phyloP scores from a whole-genome alignment of 2,888 invertebrate species.

The Drosophila flavopinicola region DNA sequence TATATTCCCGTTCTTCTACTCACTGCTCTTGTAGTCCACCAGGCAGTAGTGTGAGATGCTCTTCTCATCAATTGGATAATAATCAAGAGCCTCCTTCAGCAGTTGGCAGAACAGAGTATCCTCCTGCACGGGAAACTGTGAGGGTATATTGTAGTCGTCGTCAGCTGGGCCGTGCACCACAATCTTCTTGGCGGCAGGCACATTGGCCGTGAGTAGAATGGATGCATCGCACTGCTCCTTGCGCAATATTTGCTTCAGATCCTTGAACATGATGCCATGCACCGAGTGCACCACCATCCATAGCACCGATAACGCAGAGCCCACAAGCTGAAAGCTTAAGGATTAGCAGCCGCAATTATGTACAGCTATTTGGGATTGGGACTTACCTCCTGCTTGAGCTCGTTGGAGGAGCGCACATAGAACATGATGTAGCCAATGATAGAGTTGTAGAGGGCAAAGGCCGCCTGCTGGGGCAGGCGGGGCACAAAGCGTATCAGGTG shows the following conservation, averaged over 20 bases:
- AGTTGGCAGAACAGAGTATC: slow-evolving; percentile 98
- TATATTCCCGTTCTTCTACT: slow-evolving; percentile 76
- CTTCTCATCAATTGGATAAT: slow-evolving; percentile 97
- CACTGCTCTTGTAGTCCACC: slow-evolving; percentile 99
- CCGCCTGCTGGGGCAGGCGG: slow-evolving; percentile 97
- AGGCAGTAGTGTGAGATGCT: slow-evolving; percentile 95
- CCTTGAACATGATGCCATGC: slow-evolving; percentile 99
- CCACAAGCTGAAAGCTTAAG: slow-evolving; percentile 87
- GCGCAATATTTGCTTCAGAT: slow-evolving; percentile 98
- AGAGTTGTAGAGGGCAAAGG: slow-evolving; percentile 98
- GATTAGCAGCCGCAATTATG: neutral
- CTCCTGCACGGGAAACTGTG: slow-evolving; percentile 99
- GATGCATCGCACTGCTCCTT: slow-evolving; percentile 99
- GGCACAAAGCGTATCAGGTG: slow-evolving; percentile 97
- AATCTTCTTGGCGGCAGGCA: slow-evolving; percentile 99
- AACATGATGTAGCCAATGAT: slow-evolving; percentile 99
- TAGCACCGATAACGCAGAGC: slow-evolving; percentile 96
- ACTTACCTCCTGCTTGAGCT: slow-evolving; percentile 92
- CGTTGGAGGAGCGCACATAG: slow-evolving; percentile 97
- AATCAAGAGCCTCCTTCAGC: slow-evolving; percentile 97
- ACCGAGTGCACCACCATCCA: slow-evolving; percentile 99
- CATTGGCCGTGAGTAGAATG: slow-evolving; percentile 98
- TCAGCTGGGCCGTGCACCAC: slow-evolving; percentile 95
- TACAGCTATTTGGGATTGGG: neutral
- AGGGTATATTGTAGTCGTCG: slow-evolving; percentile 97